Evolutionary conservation across 2,113 vertebrate species (phyloP).

Genomic region (Jacana jacana): DNA sequence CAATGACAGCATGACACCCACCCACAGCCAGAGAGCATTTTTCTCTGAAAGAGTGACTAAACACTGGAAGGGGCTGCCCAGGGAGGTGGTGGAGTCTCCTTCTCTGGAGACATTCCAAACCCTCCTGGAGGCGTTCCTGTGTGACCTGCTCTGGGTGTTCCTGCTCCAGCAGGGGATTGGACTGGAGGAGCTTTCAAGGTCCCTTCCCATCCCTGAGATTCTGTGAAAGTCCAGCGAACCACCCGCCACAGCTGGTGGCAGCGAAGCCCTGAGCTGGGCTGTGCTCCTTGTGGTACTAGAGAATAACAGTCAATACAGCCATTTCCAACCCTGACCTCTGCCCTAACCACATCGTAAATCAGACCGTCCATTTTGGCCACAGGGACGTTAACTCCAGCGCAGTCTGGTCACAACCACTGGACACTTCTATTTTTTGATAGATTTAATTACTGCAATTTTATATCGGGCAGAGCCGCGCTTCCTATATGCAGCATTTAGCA

Average conservation of each 20-base stretch:
- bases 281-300: not conserved
- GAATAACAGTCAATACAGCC: not conserved
- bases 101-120: no score
- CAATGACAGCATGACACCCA: not conserved
- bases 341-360: not conserved
- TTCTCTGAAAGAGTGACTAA: no score
- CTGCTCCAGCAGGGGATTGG: no score
- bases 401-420: not conserved
- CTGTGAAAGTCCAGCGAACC: not conserved
- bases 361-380: not conserved
- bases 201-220: no score
- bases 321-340: not conserved
- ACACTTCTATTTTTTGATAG: not conserved
- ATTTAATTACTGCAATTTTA: constrained; percentile 20
- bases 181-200: no score
- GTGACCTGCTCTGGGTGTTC: no score
- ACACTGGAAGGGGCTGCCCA: no score
- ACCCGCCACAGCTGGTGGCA: not conserved
- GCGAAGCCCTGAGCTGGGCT: not conserved
- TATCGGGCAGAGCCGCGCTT: not conserved
- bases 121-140: no score
- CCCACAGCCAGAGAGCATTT: not conserved
- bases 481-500: not conserved
- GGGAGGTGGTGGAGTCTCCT: no score
- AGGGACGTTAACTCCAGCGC: not conserved